Percentiles rank a stretch among this genome's conserved stretches.
Evolutionary conservation across 2,113 vertebrate genomes (phyloP).

Genomic region (Ondatra zibethicus): DNA sequence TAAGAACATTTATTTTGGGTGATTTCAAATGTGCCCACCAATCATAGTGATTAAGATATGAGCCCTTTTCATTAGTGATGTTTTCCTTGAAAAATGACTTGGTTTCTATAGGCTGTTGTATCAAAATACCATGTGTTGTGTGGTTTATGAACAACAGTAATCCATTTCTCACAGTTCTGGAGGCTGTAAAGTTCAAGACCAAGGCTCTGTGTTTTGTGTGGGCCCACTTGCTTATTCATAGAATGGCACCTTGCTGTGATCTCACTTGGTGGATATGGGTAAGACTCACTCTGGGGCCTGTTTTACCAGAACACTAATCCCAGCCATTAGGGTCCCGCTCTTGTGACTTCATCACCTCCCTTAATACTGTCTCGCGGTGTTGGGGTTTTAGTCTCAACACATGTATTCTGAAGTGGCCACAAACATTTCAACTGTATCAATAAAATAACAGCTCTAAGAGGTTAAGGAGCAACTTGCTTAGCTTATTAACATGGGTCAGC

Average conservation of each 20-base stretch:
- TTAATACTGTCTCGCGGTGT: not conserved
- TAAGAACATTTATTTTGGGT: conserved; percentile 23
- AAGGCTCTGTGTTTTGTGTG: not conserved
- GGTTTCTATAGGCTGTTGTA: not conserved
- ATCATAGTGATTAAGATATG: not conserved
- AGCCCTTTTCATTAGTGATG: not conserved
- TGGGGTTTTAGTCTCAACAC: not conserved
- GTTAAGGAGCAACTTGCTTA: not conserved
- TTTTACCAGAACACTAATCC: not conserved
- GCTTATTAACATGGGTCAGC: not conserved
- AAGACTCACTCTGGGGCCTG: not conserved
- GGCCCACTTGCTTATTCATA: not conserved
- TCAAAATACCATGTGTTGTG: not conserved
- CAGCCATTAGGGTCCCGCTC: not conserved
- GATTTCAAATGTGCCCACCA: not conserved
- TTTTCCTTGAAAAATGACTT: not conserved
- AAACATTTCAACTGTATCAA: not conserved
- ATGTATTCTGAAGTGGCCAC: not conserved
- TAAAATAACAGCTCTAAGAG: not conserved
- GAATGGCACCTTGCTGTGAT: not conserved
- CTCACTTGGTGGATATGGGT: not conserved
- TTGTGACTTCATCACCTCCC: not conserved
- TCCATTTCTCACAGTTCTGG: not conserved
- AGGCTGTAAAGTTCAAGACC: not conserved
- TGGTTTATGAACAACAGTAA: not conserved